These are phyloP conservation scores for Netelia melanura DNA, from an alignment of 2,888 invertebrate genomes.

Conservation along the genomic window DNA sequence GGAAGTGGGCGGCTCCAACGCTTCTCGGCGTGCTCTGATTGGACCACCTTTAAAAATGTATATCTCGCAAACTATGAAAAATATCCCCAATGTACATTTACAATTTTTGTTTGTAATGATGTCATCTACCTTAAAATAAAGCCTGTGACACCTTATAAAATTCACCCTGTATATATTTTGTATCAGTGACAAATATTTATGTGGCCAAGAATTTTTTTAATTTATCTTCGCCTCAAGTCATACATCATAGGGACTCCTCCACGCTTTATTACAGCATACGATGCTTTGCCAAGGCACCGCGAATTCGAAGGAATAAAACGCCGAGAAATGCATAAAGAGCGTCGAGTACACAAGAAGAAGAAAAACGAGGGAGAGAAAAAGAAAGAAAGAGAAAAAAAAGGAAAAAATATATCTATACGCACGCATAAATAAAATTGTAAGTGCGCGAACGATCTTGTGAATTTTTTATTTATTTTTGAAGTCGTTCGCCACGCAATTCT, in stretches of 20 bases:
- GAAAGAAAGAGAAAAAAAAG: neutral
- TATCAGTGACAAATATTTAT: neutral
- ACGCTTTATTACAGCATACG: slow-evolving; percentile 30
- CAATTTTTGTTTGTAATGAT: too few relatives aligned
- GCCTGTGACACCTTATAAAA: too few relatives aligned
- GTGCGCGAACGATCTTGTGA: slow-evolving; percentile 30
- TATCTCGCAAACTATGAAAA: too few relatives aligned
- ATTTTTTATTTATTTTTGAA: slow-evolving; percentile 8
- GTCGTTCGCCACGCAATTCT: slow-evolving; percentile 37
- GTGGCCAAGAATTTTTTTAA: slow-evolving; percentile 1
- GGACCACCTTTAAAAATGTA: too few relatives aligned
- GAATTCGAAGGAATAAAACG: slow-evolving; percentile 53
- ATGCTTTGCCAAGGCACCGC: slow-evolving; percentile 13
- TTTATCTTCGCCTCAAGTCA: slow-evolving; percentile 33
- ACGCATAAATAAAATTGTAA: slow-evolving; percentile 45
- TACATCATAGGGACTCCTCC: slow-evolving; percentile 40
- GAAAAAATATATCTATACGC: neutral
- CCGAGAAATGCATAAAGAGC: slow-evolving; percentile 55
- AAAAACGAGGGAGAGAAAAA: neutral
- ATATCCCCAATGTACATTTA: too few relatives aligned
- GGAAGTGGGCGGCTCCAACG: too few relatives aligned
- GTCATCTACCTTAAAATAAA: too few relatives aligned
- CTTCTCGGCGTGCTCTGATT: too few relatives aligned
- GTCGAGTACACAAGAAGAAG: slow-evolving; percentile 25
- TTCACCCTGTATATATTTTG: too few relatives aligned